A percentile compares a stretch with the other conserved stretches of the same genome.
Evolutionary conservation across 2,113 vertebrate species (phyloP).

Genomic region (Dicerorhinus sumatrensis): DNA sequence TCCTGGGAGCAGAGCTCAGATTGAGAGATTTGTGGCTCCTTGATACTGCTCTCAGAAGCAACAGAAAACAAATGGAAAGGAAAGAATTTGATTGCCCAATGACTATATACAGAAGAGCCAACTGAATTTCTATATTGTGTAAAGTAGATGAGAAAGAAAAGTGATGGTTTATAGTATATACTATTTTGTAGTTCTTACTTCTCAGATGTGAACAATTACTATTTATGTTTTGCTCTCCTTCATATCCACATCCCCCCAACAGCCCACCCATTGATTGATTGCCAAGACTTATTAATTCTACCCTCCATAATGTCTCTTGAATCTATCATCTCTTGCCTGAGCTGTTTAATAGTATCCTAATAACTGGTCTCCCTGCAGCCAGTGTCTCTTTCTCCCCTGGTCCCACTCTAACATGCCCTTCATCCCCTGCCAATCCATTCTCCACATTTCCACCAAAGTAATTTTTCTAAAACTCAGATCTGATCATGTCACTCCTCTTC

Average conservation of each 20-base stretch:
- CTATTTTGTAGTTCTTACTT: constrained; percentile 54
- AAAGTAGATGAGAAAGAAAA: constrained; percentile 47
- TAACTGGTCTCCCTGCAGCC: not conserved
- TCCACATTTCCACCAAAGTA: not conserved
- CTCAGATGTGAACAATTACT: constrained; percentile 26
- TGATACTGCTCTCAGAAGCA: constrained; percentile 8
- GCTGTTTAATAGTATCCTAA: not conserved
- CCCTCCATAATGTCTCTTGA: not conserved
- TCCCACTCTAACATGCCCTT: not conserved
- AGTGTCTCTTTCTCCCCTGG: not conserved
- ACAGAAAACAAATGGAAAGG: constrained; percentile 43
- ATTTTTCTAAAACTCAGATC: constrained; percentile 19
- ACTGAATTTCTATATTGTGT: constrained; percentile 2
- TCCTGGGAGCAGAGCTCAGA: constrained; percentile 21
- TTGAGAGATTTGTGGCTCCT: not conserved
- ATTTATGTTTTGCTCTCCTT: constrained; percentile 18
- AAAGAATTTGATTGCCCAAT: constrained; percentile 13
- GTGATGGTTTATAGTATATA: not conserved
- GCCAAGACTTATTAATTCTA: constrained; percentile 36
- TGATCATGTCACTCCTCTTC: not conserved
- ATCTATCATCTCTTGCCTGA: not conserved
- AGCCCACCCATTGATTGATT: not conserved
- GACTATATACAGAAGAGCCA: not conserved
- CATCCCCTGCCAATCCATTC: not conserved
- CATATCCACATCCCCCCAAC: not conserved